Base-by-base conservation (phyloP, 2,797 vertebrate genomes). In the Cottoperca gobio region DNA sequence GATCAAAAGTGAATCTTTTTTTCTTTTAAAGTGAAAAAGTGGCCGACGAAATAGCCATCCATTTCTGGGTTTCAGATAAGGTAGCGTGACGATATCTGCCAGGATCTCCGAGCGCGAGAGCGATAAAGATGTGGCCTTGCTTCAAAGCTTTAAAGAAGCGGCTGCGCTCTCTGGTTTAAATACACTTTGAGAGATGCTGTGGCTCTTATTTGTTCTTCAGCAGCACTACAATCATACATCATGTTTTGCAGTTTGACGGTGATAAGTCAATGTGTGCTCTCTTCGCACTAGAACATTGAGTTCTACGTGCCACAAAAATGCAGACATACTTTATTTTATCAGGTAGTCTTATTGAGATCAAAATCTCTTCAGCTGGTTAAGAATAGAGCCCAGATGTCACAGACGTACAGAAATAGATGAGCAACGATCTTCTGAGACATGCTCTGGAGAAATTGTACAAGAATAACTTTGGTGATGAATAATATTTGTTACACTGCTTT, bases 21-120 rank as follows among this genome's bases (percentile, higher is more conserved):
- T n/a, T n/a, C n/a, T n/a, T 33, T 8, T 4, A 35, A 50, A 67
- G n/a, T n/a, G 52, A 77, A 55, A 78, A 66, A 42, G 58, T 35
- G 53, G 64, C 48, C 49, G 72, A 82, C 84, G 50, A 86, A 82
- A 82, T 57, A 17, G 49, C 70, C 57, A 65, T 88, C 82, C 58
- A 5, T 78, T 65, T 67, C 69, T 64, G 50, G 66, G 71, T 33
- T 9, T n/a, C 49, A 87, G 86, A 87, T 83, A 86, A 87, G 78
- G 8, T 54, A 14, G 54, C 6, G 53, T 42, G 57, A 80, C 65
- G 46, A 35, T 61, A 80, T 88, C 85, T 74, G 70, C 55, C 49
- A 39, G 61, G 26, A 83, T 86, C 62, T 81, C 28, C 0, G 31
- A 45, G 61, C 52, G 43, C n/a, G 5, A 45, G 54, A 48, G 55